These are phyloP conservation scores for Eugnorisma glareosa DNA, from an alignment of 2,888 invertebrate species.

Conservation along the genomic window DNA sequence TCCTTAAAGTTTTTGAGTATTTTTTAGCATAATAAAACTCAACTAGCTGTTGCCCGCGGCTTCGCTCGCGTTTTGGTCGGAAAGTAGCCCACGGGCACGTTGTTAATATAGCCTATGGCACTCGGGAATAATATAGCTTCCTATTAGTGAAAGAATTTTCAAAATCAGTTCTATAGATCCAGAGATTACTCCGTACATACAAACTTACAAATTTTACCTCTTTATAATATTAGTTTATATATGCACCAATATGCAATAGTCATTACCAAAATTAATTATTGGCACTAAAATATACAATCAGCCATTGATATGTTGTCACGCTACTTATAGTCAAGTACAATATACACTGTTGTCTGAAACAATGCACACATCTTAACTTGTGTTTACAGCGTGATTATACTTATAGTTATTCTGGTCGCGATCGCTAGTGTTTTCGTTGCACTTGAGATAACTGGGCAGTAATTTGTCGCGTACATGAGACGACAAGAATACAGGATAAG, in stretches of 20 bases:
- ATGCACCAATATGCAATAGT: background rate
- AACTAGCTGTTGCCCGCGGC: too few species aligned
- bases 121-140: too few species aligned
- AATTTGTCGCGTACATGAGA: conserved; percentile 46
- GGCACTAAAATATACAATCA: background rate
- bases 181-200: too few species aligned
- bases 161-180: too few species aligned
- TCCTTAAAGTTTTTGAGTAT: background rate
- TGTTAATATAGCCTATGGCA: too few species aligned
- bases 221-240: too few species aligned
- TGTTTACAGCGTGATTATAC: conserved; percentile 50
- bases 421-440: conserved; percentile 57
- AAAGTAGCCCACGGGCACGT: too few species aligned
- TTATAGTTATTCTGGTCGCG: conserved; percentile 54
- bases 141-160: too few species aligned
- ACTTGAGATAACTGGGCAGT: conserved; percentile 59
- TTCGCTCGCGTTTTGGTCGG: too few species aligned
- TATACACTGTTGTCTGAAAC: conserved; percentile 43
- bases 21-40: too few species aligned
- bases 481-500: conserved; percentile 20
- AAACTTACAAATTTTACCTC: too few species aligned
- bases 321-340: conserved; percentile 17
- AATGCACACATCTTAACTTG: conserved; percentile 24
- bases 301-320: background rate
- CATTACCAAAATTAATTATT: background rate